Evolutionary conservation across 2,888 invertebrate species (phyloP).

Genomic region (Drosophila vallismaia): DNA sequence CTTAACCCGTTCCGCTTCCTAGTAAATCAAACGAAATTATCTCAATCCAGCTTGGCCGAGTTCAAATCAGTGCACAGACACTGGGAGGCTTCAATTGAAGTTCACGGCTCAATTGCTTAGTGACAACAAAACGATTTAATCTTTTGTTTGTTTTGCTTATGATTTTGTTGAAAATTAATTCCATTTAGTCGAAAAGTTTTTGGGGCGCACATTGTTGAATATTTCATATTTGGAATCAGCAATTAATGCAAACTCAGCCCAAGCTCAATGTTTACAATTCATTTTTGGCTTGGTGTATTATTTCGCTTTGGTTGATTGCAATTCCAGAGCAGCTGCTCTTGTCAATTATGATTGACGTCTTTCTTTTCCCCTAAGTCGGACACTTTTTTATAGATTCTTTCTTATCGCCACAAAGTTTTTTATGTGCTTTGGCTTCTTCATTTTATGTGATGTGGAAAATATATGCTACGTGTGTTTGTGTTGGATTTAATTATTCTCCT

Average conservation of each 20-base stretch:
- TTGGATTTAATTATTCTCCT: conserved; percentile 18
- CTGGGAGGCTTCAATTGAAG: conserved; percentile 61
- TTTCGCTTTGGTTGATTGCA: conserved; percentile 25
- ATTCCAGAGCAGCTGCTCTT: conserved; percentile 26
- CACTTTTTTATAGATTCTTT: conserved; percentile 16
- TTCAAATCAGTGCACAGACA: conserved; percentile 31
- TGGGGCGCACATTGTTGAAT: conserved; percentile 9
- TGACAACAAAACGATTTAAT: conserved; percentile 36
- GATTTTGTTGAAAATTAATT: conserved; percentile 35
- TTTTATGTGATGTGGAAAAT: conserved; percentile 34
- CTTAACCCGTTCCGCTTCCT: conserved; percentile 37
- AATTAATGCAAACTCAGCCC: conserved; percentile 40
- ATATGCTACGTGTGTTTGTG: conserved; percentile 41
- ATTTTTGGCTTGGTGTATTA: conserved; percentile 25
- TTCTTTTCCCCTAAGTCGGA: conserved; percentile 13
- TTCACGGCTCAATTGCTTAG: conserved; percentile 73
- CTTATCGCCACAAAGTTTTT: conserved; percentile 19
- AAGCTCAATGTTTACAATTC: conserved; percentile 18
- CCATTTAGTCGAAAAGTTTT: conserved; percentile 15
- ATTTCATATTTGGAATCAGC: conserved; percentile 7
- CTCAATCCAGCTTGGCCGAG: conserved; percentile 4
- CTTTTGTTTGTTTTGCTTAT: conserved; percentile 40
- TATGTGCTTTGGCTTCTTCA: conserved; percentile 11
- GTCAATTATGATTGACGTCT: conserved; percentile 17
- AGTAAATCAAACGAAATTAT: conserved; percentile 29